Base-by-base conservation (phyloP, 2,113 vertebrate genomes). In the Ciconia boyciana region DNA sequence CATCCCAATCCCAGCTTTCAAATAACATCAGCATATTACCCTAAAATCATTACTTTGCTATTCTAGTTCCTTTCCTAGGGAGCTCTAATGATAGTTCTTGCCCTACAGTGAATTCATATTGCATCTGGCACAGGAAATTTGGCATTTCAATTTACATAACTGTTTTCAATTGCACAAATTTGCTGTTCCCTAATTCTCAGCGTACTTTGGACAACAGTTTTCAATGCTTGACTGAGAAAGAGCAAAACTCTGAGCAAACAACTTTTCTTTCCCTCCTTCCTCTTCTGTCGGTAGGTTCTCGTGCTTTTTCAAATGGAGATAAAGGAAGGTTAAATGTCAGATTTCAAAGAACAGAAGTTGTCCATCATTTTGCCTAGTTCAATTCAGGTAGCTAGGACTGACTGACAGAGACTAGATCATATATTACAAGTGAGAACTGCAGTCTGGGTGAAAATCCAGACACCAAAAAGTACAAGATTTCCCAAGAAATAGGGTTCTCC, bases 31-130 rank as follows among this genome's bases (percentile, higher is more conserved):
- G 93, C 90, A 46, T 89, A 97, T 90, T 97, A 94, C 90, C 51
- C 95, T 96, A 93, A 97, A 96, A 96, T 95, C 95, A 96, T 96
- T 96, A 95, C 93, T 96, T 96, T 82, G 78, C 84, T 96, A 89
- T 95, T 96, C 92, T 94, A 93, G 91, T 89, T 94, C 89, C 84
- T 94, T 95, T 96, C 96, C 92, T 96, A 93, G 69, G 91, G 93
- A 96, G 92, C 88, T 87, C 54, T 96, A 96, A 96, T 97, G 95
- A 92, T 86, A 95, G 84, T 77, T 89, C 84, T 96, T 96, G 85
- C 93, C 91, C 94, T 96, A 96, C 68, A 94, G 95, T 96, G 94
- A 97, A 97, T 96, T 95, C 91, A 92, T 96, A 94, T 85, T 97
- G 93, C 93, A 96, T 96, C 94, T 95, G 90, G 94, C 92, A 94